phyloP scores from a whole-genome alignment of 92 coral and sea anemone species.

The Isaurus tuberculatus region DNA sequence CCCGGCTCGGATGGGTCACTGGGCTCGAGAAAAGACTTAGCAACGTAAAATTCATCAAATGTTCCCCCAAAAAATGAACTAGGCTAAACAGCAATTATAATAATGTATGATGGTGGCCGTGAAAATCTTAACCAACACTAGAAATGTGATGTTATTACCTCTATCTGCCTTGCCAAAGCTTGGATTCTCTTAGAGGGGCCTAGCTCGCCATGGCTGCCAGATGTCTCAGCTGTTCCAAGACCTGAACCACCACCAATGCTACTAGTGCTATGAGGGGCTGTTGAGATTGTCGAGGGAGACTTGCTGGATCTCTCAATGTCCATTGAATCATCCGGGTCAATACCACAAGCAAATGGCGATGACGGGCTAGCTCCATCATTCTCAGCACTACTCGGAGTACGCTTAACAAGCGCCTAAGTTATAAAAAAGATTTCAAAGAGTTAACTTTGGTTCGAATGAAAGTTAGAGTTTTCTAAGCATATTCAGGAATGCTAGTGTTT shows the following conservation, averaged over 20 bases:
- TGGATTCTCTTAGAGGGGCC: slow-evolving; percentile 78
- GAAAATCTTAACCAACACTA: too few relatives aligned
- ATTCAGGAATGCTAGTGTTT: too few relatives aligned
- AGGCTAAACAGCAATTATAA: too few relatives aligned
- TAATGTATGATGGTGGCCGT: too few relatives aligned
- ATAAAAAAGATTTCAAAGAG: neutral
- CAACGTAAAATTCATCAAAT: too few relatives aligned
- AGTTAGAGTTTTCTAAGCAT: neutral
- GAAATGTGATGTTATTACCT: slow-evolving; percentile 51
- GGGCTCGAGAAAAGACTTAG: too few relatives aligned
- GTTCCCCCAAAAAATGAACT: too few relatives aligned
- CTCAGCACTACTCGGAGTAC: slow-evolving; percentile 72
- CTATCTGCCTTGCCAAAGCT: slow-evolving; percentile 81
- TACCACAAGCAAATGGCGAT: slow-evolving; percentile 84
- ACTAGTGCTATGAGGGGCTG: slow-evolving; percentile 47
- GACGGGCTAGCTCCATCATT: slow-evolving; percentile 64
- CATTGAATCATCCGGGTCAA: slow-evolving; percentile 72
- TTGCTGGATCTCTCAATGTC: slow-evolving; percentile 65
- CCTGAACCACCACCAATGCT: slow-evolving; percentile 32
- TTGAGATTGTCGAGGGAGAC: slow-evolving; percentile 34
- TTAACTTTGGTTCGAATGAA: neutral
- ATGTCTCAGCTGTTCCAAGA: slow-evolving; percentile 43
- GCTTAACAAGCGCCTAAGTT: slow-evolving; percentile 87
- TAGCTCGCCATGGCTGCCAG: slow-evolving; percentile 52
- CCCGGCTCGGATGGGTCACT: too few relatives aligned